Evolutionary conservation across 2,113 vertebrate species (phyloP), one percentile per base, ranked within the genome.

Genomic region (Colistium nudipinnis): DNA sequence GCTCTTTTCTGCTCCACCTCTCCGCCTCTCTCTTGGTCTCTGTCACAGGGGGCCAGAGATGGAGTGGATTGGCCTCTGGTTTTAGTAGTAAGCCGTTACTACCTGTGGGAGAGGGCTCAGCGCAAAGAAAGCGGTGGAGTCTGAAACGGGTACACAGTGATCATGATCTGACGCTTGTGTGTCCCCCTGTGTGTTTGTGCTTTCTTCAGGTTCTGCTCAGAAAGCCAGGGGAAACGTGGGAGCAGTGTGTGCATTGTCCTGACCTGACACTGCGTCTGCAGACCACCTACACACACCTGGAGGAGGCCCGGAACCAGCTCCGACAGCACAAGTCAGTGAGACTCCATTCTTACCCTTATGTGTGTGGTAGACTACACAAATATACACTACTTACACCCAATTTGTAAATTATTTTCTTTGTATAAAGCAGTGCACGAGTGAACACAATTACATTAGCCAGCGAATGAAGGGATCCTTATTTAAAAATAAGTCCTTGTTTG

Each of bases 131-230:
- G 57, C 47, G 70, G 36, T 3, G 14, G 51, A 28, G 20, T 45
- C 35, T 74, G 41, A 80, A 60, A 80, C 31, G 39, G 38, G 66
- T 33, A 66, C 65, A 17, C 14, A 55, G 44, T 70, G 47, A 80
- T 87, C 43, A 60, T 73, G 73, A 62, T 81, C 61, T 59, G 35
- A 80, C 54, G 65, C 39, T 33, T 80, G 68, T 17, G 28, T 80
- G 51, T 61, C 2, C 57, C 2, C 76, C 1, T 69, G 62, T 78
- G 55, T 82, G 62, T 60, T 70, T 47, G 24, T 30, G 28, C 35
- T 55, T 79, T 78, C 89, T 67, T 55, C 88, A 99, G 96, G 94
- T 94, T 22, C 94, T 94, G 27, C 94, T 94, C 81, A 93, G 93
- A 0, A 62, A 93, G 76, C 63, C 91, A 0, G 73, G 70, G 7